Evolutionary conservation across 2,888 invertebrate genomes (phyloP).

Genomic region (Apocheima hispidaria): DNA sequence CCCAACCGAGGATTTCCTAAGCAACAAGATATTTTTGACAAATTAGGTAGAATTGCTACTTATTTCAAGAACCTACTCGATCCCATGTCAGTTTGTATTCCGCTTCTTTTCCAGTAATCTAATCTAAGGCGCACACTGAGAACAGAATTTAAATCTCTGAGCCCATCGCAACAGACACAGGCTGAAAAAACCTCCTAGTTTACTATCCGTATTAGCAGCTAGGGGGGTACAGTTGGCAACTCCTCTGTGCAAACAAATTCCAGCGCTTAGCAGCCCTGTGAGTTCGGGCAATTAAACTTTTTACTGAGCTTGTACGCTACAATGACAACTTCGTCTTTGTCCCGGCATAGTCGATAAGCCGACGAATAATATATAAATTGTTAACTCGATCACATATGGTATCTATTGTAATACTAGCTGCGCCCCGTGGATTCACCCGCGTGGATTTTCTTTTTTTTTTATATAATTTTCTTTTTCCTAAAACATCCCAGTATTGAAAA

Average conservation of each 20-base stretch:
- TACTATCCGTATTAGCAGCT: slow-evolving; percentile 37
- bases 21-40: too few relatives aligned
- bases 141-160: neutral
- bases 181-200: slow-evolving; percentile 32
- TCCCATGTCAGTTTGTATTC: neutral
- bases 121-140: neutral
- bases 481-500: too few relatives aligned
- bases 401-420: too few relatives aligned
- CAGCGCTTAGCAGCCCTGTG: slow-evolving; percentile 46
- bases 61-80: too few relatives aligned
- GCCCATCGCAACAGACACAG: slow-evolving; percentile 1
- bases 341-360: slow-evolving; percentile 65
- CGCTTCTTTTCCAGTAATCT: neutral
- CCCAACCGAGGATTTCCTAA: too few relatives aligned
- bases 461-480: too few relatives aligned
- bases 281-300: slow-evolving; percentile 74
- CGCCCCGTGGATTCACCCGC: too few relatives aligned
- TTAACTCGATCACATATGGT: too few relatives aligned
- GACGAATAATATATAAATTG: too few relatives aligned
- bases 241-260: slow-evolving; percentile 52
- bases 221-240: slow-evolving; percentile 38
- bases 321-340: slow-evolving; percentile 63
- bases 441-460: too few relatives aligned
- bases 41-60: too few relatives aligned
- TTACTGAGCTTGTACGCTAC: slow-evolving; percentile 56